phyloP scores from a whole-genome alignment of 2,888 invertebrate species.

The Callosobruchus maculatus region DNA sequence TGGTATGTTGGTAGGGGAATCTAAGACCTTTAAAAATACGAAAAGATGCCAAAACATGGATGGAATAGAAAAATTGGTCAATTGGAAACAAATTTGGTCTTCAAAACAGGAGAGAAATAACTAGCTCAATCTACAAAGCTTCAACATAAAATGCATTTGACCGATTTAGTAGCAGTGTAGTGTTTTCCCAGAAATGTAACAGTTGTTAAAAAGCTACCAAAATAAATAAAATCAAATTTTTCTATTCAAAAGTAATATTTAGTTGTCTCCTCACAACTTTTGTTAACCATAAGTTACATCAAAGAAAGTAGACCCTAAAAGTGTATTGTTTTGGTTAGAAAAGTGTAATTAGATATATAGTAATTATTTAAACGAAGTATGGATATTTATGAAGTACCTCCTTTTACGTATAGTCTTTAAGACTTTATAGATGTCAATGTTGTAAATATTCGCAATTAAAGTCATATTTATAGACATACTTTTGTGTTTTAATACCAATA shows the following conservation, averaged over 20 bases:
- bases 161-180: background rate
- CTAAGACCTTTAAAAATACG: too few species aligned
- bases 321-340: conserved; percentile 13
- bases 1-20: too few species aligned
- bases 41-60: too few species aligned
- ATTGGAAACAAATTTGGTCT: too few species aligned
- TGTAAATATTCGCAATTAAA: conserved; percentile 46
- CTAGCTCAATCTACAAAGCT: background rate
- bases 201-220: background rate
- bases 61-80: too few species aligned
- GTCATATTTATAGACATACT: conserved; percentile 40
- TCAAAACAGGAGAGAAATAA: too few species aligned
- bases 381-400: conserved; percentile 29
- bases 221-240: background rate
- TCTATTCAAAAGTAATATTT: background rate
- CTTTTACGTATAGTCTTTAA: conserved; percentile 33
- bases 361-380: conserved; percentile 19
- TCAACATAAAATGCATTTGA: background rate
- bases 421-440: conserved; percentile 42
- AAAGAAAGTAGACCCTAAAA: conserved; percentile 5
- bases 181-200: background rate
- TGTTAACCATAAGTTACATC: background rate
- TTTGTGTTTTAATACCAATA: background rate
- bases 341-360: conserved; percentile 20
- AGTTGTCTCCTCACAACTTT: background rate